Conservation (phyloP, 2,113 vertebrate genomes). For the Micronycteris hirsuta region DNA sequence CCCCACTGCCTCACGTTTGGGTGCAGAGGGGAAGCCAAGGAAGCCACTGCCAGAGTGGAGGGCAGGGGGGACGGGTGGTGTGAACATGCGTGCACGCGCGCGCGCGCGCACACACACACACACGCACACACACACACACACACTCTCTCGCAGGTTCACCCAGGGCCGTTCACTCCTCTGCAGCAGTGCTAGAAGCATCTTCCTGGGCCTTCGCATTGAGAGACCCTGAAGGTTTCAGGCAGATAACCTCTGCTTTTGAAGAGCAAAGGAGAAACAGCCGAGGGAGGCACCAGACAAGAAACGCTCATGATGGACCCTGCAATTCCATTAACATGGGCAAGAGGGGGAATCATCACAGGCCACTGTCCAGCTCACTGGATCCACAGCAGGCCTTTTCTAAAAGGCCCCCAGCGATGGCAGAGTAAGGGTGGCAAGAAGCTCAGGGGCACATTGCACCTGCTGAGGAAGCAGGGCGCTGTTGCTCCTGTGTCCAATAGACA, state of each 20-base stretch:
- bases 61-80: neutral
- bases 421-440: neutral
- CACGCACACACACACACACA: no score
- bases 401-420: neutral
- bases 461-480: neutral
- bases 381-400: neutral
- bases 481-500: neutral
- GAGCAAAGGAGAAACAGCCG: neutral
- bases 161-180: neutral
- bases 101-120: no score
- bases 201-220: neutral
- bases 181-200: neutral
- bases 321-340: neutral
- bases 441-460: neutral
- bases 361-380: neutral
- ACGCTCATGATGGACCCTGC: neutral
- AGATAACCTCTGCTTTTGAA: neutral
- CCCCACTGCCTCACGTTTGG: neutral
- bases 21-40: neutral
- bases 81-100: neutral
- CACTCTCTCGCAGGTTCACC: neutral
- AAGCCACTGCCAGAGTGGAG: neutral
- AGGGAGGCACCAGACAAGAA: neutral
- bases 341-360: neutral
- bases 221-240: neutral